Evolutionary conservation across 2,888 invertebrate species (phyloP).

Genomic region (Ceramica pisi): DNA sequence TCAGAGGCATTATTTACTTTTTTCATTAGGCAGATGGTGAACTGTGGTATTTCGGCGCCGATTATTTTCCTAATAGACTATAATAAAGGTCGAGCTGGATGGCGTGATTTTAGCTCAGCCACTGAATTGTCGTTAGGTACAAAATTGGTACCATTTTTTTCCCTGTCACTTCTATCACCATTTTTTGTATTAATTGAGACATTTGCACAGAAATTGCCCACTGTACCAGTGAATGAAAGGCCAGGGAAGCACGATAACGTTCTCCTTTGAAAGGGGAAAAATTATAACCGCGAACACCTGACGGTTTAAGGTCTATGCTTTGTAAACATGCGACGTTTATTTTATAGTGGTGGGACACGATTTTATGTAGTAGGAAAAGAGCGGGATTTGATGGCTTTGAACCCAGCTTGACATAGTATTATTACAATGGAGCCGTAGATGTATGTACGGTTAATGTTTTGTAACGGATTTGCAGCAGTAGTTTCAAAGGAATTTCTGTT

Average conservation of each 20-base stretch:
- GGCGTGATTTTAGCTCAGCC: slow-evolving; percentile 71
- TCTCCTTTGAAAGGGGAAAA: slow-evolving; percentile 60
- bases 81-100: slow-evolving; percentile 65
- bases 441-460: slow-evolving; percentile 4
- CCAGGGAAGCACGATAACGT: slow-evolving; percentile 64
- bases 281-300: slow-evolving; percentile 63
- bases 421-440: slow-evolving; percentile 16
- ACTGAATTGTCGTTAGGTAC: slow-evolving; percentile 79
- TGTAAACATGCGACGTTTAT: slow-evolving; percentile 63
- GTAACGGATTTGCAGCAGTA: slow-evolving; percentile 26
- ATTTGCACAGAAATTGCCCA: slow-evolving; percentile 83
- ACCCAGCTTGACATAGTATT: slow-evolving; percentile 10
- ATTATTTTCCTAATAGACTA: slow-evolving; percentile 71
- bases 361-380: slow-evolving; percentile 31
- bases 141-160: slow-evolving; percentile 83
- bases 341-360: slow-evolving; percentile 49
- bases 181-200: slow-evolving; percentile 86
- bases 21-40: slow-evolving; percentile 54
- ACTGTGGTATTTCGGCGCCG: slow-evolving; percentile 56
- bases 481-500: neutral
- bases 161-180: slow-evolving; percentile 81
- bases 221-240: slow-evolving; percentile 71
- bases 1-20: slow-evolving; percentile 47
- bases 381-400: slow-evolving; percentile 34
- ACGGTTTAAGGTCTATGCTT: slow-evolving; percentile 56